A percentile compares a stretch with the other conserved stretches of the same genome.
phyloP scores from a whole-genome alignment of 2,797 vertebrate species.

The Eidolon dupreanum region DNA sequence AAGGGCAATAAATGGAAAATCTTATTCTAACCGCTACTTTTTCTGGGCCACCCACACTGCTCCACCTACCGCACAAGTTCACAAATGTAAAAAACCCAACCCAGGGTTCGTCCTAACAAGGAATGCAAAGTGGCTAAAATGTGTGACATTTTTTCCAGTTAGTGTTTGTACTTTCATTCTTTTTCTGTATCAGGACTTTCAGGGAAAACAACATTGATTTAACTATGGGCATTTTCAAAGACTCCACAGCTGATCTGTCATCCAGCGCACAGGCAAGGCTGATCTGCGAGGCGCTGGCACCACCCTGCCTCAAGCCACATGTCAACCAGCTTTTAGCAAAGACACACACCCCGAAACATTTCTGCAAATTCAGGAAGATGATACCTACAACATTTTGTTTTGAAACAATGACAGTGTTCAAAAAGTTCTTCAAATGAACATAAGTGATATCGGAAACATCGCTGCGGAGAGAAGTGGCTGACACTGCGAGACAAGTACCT shows the following conservation, averaged over 20 bases:
- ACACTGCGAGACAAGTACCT: background rate
- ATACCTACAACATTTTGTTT: conserved; percentile 59
- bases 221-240: conserved; percentile 54
- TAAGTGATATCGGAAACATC: conserved; percentile 68
- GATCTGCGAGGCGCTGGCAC: background rate
- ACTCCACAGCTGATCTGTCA: background rate
- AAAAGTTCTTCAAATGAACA: conserved; percentile 80
- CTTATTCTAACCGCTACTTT: conserved; percentile 94
- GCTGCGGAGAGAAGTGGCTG: background rate
- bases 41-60: conserved; percentile 92
- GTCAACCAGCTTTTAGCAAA: background rate
- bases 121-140: conserved; percentile 83
- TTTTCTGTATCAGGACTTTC: conserved; percentile 76
- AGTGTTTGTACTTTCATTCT: conserved; percentile 76
- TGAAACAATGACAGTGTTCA: conserved; percentile 61
- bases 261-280: background rate
- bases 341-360: background rate
- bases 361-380: background rate
- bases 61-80: conserved; percentile 88
- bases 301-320: background rate
- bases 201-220: conserved; percentile 76
- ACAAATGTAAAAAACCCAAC: conserved; percentile 84
- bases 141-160: conserved; percentile 83
- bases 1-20: conserved; percentile 95
- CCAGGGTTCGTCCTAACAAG: conserved; percentile 82